These are phyloP conservation scores for Dicentrarchus labrax DNA, from an alignment of 2,113 vertebrate genomes.

Conservation along the genomic window DNA sequence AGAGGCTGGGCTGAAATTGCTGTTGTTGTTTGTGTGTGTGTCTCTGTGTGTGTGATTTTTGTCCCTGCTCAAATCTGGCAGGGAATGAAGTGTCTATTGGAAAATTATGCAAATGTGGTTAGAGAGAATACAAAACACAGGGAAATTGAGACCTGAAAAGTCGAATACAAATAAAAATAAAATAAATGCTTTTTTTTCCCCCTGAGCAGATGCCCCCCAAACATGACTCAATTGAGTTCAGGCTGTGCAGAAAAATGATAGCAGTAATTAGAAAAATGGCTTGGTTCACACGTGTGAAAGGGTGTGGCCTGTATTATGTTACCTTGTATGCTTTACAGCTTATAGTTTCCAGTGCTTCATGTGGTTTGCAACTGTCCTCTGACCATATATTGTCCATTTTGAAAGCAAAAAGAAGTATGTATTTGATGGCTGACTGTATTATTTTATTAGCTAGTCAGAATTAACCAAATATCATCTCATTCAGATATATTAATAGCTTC, in stretches of 20 bases:
- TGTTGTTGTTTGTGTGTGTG: constrained; percentile 64
- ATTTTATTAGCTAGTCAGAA: neutral
- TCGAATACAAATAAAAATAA: constrained; percentile 55
- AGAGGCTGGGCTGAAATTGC: constrained; percentile 71
- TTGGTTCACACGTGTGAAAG: constrained; percentile 45
- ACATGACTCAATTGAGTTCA: constrained; percentile 15
- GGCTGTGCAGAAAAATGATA: constrained; percentile 53
- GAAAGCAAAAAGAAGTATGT: neutral
- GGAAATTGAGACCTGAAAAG: constrained; percentile 68
- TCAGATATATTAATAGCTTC: neutral
- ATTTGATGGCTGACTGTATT: neutral
- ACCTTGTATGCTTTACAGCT: constrained; percentile 11
- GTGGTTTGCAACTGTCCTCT: constrained; percentile 25
- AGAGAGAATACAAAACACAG: constrained; percentile 50
- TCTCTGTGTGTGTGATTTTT: constrained; percentile 13
- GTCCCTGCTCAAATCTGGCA: constrained; percentile 64
- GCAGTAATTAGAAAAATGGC: constrained; percentile 58
- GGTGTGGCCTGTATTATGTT: constrained; percentile 48
- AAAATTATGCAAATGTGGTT: constrained; percentile 76
- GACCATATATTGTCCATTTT: constrained; percentile 20
- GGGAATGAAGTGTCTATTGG: constrained; percentile 76
- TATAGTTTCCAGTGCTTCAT: constrained; percentile 1
- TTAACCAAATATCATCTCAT: neutral
- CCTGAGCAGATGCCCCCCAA: constrained; percentile 60
- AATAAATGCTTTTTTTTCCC: constrained; percentile 43